phyloP scores from a whole-genome alignment of 2,797 vertebrate genomes.

The Xerus rutilus region DNA sequence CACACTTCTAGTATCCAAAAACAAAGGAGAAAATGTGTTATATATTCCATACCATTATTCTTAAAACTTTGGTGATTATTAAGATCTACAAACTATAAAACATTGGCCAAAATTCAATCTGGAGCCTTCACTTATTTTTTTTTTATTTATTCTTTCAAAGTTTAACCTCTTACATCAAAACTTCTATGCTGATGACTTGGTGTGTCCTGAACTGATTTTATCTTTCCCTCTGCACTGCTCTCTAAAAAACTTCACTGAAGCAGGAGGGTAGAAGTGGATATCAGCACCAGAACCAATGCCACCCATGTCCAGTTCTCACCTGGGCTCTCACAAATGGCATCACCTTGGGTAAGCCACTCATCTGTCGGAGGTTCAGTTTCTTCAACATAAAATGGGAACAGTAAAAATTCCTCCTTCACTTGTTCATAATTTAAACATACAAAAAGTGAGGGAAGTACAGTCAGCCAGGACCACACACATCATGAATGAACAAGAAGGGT shows the following conservation, averaged over 20 bases:
- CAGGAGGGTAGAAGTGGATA: too few species aligned
- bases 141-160: background rate
- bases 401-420: background rate
- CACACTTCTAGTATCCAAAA: conserved; percentile 17
- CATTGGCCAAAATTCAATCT: background rate
- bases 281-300: background rate
- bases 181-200: background rate
- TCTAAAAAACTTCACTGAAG: background rate
- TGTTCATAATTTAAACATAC: background rate
- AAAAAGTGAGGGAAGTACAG: background rate
- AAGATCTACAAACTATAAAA: background rate
- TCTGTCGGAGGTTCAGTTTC: background rate
- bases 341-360: background rate
- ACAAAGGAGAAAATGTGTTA: conserved; percentile 51
- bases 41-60: conserved; percentile 47
- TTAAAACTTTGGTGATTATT: conserved; percentile 22
- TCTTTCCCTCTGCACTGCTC: background rate
- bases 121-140: background rate
- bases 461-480: background rate
- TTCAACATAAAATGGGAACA: conserved; percentile 26
- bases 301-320: background rate
- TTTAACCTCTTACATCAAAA: background rate
- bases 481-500: background rate
- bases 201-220: background rate
- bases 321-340: background rate